Base-by-base conservation (phyloP, 1,140 invertebrate species). In the Nilaparvata lugens region DNA sequence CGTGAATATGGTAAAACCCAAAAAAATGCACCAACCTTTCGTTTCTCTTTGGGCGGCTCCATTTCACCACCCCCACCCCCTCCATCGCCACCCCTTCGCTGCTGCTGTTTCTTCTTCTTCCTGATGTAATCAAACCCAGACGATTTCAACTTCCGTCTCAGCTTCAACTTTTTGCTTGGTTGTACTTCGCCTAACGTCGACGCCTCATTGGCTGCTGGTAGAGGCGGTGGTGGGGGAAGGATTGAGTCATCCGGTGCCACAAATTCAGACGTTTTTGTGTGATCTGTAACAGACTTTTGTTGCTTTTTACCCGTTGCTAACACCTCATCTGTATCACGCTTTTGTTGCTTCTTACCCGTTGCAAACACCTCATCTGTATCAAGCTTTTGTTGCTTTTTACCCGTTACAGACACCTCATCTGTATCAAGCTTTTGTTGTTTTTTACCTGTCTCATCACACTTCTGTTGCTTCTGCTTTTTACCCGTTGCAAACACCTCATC, bases 41-140 rank as follows among this genome's bases (percentile, higher is more conserved):
- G 77, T 23, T 68, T 70, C 45, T 76, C 75, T 40, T 76, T 75
- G 0, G 71, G 64, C n/a, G 70, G 42, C 45, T 67, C 61, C 4
- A 73, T 73, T 11, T 75, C 75, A 43, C 74, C 75, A 45, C 75
- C 60, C 3, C 25, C 25, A 28, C 7, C 25, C 3, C n/a, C n/a
- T n/a, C n/a, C n/a, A n/a, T n/a, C n/a, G n/a, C n/a, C n/a, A n/a
- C n/a, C n/a, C 72, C 73, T 63, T 74, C 71, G 63, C 67, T 69
- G 51, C 24, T 43, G 54, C 2, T 77, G 75, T 61, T 84, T 87
- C 71, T 93, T 93, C 78, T 93, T 92, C 66, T 92, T 92, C 13
- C 89, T 75, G 43, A 93, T 91, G 61, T 92, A 93, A 76, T 93
- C 91, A 72, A 93, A 93, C 2, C 91, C 88, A 6, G 85, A 73